Base-by-base conservation (phyloP, 2,113 vertebrate species). In the Charadrius vociferus region DNA sequence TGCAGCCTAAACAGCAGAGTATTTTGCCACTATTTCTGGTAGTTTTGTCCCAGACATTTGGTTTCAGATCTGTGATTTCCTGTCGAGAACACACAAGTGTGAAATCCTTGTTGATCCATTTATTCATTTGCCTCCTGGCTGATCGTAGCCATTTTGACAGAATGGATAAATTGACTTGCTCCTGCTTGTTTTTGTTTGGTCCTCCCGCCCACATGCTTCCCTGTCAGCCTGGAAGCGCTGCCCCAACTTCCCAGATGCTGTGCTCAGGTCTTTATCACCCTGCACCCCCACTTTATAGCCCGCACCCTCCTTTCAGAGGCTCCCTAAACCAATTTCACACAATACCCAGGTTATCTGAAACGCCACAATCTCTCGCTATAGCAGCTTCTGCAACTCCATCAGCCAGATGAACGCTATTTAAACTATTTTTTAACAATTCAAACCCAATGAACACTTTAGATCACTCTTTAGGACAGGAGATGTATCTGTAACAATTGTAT, bases 51-150 rank as follows among this genome's bases (percentile, higher is more conserved):
- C 91, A 97, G 94, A 95, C 94, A 96, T 95, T 96, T 97, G 97
- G 95, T 95, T 97, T 97, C 91, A 96, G 97, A 97, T 97, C 97
- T 97, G 96, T 94, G 93, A 97, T 97, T 97, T 96, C 93, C 93
- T 94, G 91, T 97, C 49, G 61, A 95, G 94, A 94, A 96, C 96
- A 95, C 61, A 81, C 34, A 97, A 97, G 96, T 97, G 96, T 96
- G 96, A 97, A 97, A 92, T 94, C 95, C 95, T 96, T 97, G 96
- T 97, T 97, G 97, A 97, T 95, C 97, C 62, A 9, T 96, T 97
- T 96, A 96, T 96, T 97, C 93, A 96, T 96, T 97, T 97, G 95
- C 95, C 97, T 97, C 95, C 96, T 95, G 96, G 96, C 94, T 96
- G 95, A 96, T 96, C 7, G 1, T 36, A 97, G 94, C 90, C 96